Evolutionary conservation across 2,113 vertebrate genomes (phyloP), one percentile per base, ranked within the genome.

Genomic region (Vimba vimba): DNA sequence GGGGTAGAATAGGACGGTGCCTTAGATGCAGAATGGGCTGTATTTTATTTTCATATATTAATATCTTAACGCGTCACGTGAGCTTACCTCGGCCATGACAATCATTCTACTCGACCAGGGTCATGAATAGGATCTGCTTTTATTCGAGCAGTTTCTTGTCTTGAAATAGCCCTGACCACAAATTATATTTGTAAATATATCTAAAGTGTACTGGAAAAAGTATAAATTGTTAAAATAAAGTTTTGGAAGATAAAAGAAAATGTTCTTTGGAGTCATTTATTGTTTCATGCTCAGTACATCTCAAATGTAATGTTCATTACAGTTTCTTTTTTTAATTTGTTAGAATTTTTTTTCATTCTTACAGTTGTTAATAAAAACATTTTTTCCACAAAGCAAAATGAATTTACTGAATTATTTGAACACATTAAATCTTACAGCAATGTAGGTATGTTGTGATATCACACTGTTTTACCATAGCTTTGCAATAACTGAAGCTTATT

Each of bases 141-240:
- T 89, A 91, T 90, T 89, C 90, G 91, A 87, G 89, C 93, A 91
- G 88, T 92, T 91, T 91, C 39, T 89, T 84, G 91, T 88, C 86
- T 91, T 94, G 91, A 91, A 87, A 91, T 92, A 82, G 89, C 83
- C 92, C 92, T 93, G 90, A 94, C 94, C 82, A 91, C 90, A 93
- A 91, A 87, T 93, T 89, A 90, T 85, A 93, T 91, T n/a, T 97
- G 95, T 96, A 96, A 95, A 96, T 96, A 96, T 36, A 78, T 93
- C 92, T 89, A 89, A 94, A 92, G 68, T 93, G 90, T 94, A 90
- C 89, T 92, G 91, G 55, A 91, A 87, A 43, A 91, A 87, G 91
- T 85, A 91, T 79, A 55, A 90, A 90, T 91, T 95, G 94, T 96
- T 95, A 92, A 95, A 94, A 97, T 97, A 97, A 97, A 98, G 94